Base-by-base conservation (phyloP, 2,888 invertebrate species). In the Brachypalpus laphriformis region DNA sequence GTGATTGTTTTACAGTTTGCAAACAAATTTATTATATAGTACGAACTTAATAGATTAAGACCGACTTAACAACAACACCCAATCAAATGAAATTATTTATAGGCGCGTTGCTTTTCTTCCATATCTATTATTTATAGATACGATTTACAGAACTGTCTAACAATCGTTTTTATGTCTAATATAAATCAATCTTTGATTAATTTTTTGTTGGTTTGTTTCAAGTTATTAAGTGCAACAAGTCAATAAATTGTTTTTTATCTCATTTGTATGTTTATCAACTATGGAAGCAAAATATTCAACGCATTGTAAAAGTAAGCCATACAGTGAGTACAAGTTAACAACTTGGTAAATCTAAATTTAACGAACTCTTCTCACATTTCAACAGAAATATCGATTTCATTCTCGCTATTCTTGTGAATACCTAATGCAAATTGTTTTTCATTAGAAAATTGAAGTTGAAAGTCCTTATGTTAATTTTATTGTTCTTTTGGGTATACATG, bases 141-240 rank as follows among this genome's bases (percentile, higher is more conserved):
- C 9, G 11, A 22, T 8, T 37, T 18, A 3, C 14, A 3, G 14
- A 28, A 18, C 42, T 68, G 25, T 14, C 31, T 8, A 47, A 25
- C 40, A 25, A 51, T 57, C 22, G 37, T 37, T n/a, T 37, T 40
- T 9, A 2, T 18, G 18, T 9, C 7, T 5, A 7, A 54, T 34
- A 71, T 63, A 63, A 71, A 78, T 63, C 47, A 78, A 56, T 63
- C 11, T 37, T 45, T n/a, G n/a, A n/a, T n/a, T n/a, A n/a, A n/a
- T n/a, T n/a, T 20, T 54, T 70, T 1, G 28, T 42, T 54, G 42
- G 25, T 34, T 61, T 54, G n/a, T 37, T 3, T 16, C 45, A 16
- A 31, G 4, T 3, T 31, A 18, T 34, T 3, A 11, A 40, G 7
- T 8, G 28, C 22, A 11, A 37, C 6, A 2, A 25, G 22, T 5